Evolutionary conservation across 2,113 vertebrate species (phyloP).

Genomic region (Tenrec ecaudatus): DNA sequence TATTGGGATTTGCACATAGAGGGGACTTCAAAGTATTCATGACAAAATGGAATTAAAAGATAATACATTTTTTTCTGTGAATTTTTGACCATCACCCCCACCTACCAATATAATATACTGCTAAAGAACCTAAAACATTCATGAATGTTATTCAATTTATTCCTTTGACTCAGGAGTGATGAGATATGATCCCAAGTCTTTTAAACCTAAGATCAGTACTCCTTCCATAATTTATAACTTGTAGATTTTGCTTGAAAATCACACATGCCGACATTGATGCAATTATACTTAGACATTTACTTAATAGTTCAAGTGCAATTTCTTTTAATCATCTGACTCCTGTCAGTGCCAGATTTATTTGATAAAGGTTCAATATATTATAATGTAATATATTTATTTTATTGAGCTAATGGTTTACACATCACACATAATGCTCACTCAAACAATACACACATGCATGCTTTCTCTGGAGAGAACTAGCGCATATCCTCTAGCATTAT

Average conservation of each 20-base stretch:
- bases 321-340: background rate
- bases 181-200: background rate
- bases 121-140: background rate
- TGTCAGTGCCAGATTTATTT: background rate
- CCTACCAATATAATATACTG: rapidly evolving
- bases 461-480: background rate
- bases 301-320: background rate
- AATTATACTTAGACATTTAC: background rate
- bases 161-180: too few relatives aligned
- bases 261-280: background rate
- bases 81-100: too few relatives aligned
- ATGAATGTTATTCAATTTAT: too few relatives aligned
- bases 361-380: background rate
- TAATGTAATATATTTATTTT: background rate
- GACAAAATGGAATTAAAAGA: too few relatives aligned
- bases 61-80: too few relatives aligned
- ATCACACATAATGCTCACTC: too few relatives aligned
- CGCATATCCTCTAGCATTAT: background rate
- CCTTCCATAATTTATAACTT: background rate
- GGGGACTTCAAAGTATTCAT: too few relatives aligned
- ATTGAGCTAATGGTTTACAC: background rate
- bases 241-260: background rate
- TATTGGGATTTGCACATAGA: too few relatives aligned
- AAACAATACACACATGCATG: too few relatives aligned
- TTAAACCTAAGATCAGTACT: background rate